These are phyloP conservation scores for Pseudanteris insignis DNA, from an alignment of 2,888 invertebrate species.

Conservation along the genomic window DNA sequence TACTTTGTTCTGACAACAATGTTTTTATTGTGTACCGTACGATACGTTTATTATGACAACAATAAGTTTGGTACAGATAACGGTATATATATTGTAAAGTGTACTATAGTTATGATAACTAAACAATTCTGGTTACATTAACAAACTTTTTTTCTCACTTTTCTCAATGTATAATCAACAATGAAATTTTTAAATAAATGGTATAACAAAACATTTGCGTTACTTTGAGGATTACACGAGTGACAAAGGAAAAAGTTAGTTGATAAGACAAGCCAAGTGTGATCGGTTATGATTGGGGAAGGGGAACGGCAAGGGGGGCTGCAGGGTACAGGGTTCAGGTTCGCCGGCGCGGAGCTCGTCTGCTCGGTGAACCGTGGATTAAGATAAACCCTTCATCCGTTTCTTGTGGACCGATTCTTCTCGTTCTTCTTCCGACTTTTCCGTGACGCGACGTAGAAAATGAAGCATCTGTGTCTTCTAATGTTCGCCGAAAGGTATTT, in stretches of 20 bases:
- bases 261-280: slow-evolving; percentile 59
- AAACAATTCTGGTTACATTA: too few species aligned
- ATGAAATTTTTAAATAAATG: neutral
- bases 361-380: slow-evolving; percentile 64
- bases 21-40: too few species aligned
- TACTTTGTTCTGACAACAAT: too few species aligned
- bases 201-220: slow-evolving; percentile 27
- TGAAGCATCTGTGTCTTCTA: slow-evolving; percentile 44
- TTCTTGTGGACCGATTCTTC: slow-evolving; percentile 60
- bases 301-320: slow-evolving; percentile 36
- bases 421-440: slow-evolving; percentile 48
- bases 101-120: too few species aligned
- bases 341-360: slow-evolving; percentile 54
- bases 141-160: too few species aligned
- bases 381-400: slow-evolving; percentile 65
- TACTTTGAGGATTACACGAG: slow-evolving; percentile 10
- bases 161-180: too few species aligned
- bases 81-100: too few species aligned
- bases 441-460: slow-evolving; percentile 40
- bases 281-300: slow-evolving; percentile 57
- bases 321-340: too few species aligned
- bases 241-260: slow-evolving; percentile 49
- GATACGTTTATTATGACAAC: too few species aligned
- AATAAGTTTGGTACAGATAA: too few species aligned
- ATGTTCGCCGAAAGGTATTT: slow-evolving; percentile 35